Base-by-base conservation (phyloP, 2,113 vertebrate genomes). In the Halcyon senegalensis region DNA sequence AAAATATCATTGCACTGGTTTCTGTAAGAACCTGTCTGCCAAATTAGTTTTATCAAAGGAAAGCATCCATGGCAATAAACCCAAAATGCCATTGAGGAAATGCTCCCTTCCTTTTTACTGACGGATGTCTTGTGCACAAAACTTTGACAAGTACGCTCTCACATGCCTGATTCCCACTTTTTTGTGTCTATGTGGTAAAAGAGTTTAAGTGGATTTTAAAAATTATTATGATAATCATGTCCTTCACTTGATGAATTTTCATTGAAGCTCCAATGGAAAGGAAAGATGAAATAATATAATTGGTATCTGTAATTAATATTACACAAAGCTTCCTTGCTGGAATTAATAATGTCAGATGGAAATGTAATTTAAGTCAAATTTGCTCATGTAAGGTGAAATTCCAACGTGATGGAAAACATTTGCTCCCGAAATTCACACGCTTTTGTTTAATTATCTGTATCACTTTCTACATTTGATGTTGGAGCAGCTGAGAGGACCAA, bases 331-430 rank as follows among this genome's bases (percentile, higher is more conserved):
- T 98, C 92, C 96, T 95, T 97, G 95, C 96, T 96, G 93, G 97
- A 98, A 98, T 97, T 97, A 98, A 97, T 97, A 98, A 96, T 92
- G 96, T 96, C 93, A 96, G 89, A 94, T 96, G 77, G 91, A 97
- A 98, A 98, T 96, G 94, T 97, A 97, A 98, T 97, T 97, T 97
- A 97, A 98, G 94, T 80, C 84, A 97, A 97, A 98, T 97, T 96
- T 97, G 94, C 93, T 98, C 97, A 90, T 95, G 94, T 97, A 97
- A 95, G 96, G 95, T 97, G 96, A 97, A 95, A 96, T 97, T 97
- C 93, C 93, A 97, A 96, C 1, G 28, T 96, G 88, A 96, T 94
- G 89, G 96, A 98, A 98, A 98, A 97, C 80, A 97, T 91, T 97
- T 95, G 93, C 81, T 97, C 96, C 96, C 83, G 96, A 94, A 96